Base-by-base conservation (phyloP, 37 sponge, comb jelly and placozoan genomes). In the Oscarella lobularis region DNA sequence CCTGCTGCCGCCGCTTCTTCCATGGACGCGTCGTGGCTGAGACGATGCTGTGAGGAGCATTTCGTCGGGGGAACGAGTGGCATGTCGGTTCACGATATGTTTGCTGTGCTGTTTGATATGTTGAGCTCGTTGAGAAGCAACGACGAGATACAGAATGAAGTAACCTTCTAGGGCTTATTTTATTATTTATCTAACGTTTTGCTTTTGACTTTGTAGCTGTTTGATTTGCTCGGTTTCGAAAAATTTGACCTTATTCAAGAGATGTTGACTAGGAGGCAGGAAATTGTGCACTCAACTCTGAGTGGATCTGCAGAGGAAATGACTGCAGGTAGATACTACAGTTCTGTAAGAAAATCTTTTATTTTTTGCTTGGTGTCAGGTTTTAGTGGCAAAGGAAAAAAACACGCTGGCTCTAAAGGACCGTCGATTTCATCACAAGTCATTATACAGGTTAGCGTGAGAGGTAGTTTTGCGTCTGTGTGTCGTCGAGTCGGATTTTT, bases 181-280 rank as follows among this genome's bases (percentile, higher is more conserved):
- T 48, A 48, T 48, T 20, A 48, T 48, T 48, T 48, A 20, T 48
- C 20, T 48, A 20, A 27, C 60, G 20, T 48, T 20, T 48, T 48
- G 60, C 20, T 48, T 48, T 72, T 40, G 67, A 38, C 33, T 31
- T 1, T 77, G 27, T 77, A 94, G 95, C 70, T 94, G 79, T 87
- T 79, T 48, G 90, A 90, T 39, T 54, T 94, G 66, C 69, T 94
- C n/a, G 95, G 95, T 2, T 82, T 87, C 66, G 83, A 85, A 6
- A 36, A 78, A 6, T 78, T 94, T 14, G 95, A 94, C 39, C 67
- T 94, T 38, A 82, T 94, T 36, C 86, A 85, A 41, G 78, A 83
- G 77, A 81, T 94, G 38, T 81, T 94, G 36, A 41, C 73, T 3
- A 74, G 86, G 76, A 68, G 90, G 20, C 73, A 67, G 2, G 38